A percentile compares a stretch with the other conserved stretches of the same genome.
Evolutionary conservation across 1,140 invertebrate genomes (phyloP).

Genomic region (Pomacea maculata): DNA sequence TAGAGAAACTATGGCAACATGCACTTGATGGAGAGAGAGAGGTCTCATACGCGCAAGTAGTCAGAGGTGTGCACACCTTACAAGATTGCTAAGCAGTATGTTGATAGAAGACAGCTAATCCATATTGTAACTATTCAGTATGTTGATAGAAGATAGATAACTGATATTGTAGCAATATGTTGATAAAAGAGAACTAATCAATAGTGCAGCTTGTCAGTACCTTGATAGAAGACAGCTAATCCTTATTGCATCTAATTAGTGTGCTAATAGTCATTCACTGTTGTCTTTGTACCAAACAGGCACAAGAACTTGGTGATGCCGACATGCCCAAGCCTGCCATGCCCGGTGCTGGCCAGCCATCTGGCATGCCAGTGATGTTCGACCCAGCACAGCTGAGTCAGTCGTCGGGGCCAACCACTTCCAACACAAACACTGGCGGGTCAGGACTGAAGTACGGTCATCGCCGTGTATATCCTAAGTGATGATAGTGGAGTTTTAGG

Average conservation of each 20-base stretch:
- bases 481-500: slow-evolving; percentile 4
- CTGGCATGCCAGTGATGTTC: slow-evolving; percentile 53
- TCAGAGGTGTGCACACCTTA: neutral
- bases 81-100: neutral
- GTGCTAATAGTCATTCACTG: neutral
- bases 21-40: neutral
- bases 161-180: too few relatives aligned
- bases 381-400: slow-evolving; percentile 56
- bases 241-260: neutral
- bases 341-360: neutral
- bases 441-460: slow-evolving; percentile 41
- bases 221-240: neutral
- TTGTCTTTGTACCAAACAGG: neutral
- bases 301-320: slow-evolving; percentile 5
- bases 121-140: neutral
- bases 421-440: slow-evolving; percentile 17
- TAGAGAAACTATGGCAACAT: too few relatives aligned
- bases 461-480: slow-evolving; percentile 48
- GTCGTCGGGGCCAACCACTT: neutral
- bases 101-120: neutral
- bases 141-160: neutral
- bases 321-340: neutral
- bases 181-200: too few relatives aligned
- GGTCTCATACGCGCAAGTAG: neutral
- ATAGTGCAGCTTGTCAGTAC: too few relatives aligned